phyloP scores from a whole-genome alignment of 2,113 vertebrate species.

The Pandion haliaetus region DNA sequence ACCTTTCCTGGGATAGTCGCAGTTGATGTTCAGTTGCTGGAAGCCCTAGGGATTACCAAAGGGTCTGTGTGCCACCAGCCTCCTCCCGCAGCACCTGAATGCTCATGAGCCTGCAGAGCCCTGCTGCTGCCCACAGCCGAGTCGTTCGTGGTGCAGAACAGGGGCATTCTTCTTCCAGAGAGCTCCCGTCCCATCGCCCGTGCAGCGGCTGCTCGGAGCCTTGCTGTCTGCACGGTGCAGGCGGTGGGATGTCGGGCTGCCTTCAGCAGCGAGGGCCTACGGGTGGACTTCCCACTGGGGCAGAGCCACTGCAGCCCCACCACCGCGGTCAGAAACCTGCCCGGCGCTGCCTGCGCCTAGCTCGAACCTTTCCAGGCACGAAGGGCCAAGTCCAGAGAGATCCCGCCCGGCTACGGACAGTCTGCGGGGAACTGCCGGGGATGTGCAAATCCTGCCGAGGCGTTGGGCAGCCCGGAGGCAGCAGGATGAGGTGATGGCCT shows the following conservation, averaged over 20 bases:
- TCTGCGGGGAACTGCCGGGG: too few species aligned
- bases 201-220: not conserved
- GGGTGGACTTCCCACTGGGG: not conserved
- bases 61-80: not conserved
- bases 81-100: rapidly evolving
- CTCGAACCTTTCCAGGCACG: rapidly evolving
- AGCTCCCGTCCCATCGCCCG: not conserved
- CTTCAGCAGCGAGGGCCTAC: not conserved
- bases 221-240: not conserved
- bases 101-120: not conserved
- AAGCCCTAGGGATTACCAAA: not conserved
- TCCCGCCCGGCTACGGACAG: rapidly evolving
- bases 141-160: rapidly evolving
- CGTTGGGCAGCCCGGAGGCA: not conserved
- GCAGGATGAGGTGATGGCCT: rapidly evolving
- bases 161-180: not conserved
- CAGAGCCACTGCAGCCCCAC: not conserved
- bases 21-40: not conserved
- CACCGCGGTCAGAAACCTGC: not conserved
- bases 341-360: not conserved
- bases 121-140: not conserved
- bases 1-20: not conserved
- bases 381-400: not conserved
- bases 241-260: not conserved
- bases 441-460: rapidly evolving